phyloP scores from a whole-genome alignment of 1,140 invertebrate species.

The Pseudomyrmex gracilis region DNA sequence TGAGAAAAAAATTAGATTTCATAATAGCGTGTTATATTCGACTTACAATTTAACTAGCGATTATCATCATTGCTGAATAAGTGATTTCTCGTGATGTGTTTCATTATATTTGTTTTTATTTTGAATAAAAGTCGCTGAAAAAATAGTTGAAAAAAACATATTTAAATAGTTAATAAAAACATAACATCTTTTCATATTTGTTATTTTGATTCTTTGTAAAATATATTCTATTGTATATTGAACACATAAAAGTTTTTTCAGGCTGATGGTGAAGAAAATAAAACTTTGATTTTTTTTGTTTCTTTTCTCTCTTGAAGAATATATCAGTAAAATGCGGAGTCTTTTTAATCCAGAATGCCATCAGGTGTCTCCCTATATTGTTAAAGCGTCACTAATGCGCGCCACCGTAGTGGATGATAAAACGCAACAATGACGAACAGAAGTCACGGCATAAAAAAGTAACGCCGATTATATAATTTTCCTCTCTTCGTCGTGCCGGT shows the following conservation, averaged over 20 bases:
- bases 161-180: background rate
- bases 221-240: background rate
- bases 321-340: slow-evolving; percentile 13
- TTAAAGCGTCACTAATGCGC: slow-evolving; percentile 22
- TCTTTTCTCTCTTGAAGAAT: slow-evolving; percentile 26
- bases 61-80: background rate
- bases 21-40: background rate
- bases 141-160: background rate
- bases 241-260: background rate
- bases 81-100: no score
- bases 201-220: background rate
- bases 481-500: slow-evolving; percentile 34
- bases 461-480: slow-evolving; percentile 37
- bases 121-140: background rate
- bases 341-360: no score
- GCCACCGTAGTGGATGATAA: slow-evolving; percentile 8
- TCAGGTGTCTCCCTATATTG: background rate
- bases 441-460: slow-evolving; percentile 40
- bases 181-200: background rate
- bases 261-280: background rate
- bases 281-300: background rate
- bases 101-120: no score
- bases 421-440: slow-evolving; percentile 53
- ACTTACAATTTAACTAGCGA: background rate
- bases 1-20: background rate